Evolutionary conservation across 2,113 vertebrate genomes (phyloP).

Genomic region (Gorsachius goisagi): DNA sequence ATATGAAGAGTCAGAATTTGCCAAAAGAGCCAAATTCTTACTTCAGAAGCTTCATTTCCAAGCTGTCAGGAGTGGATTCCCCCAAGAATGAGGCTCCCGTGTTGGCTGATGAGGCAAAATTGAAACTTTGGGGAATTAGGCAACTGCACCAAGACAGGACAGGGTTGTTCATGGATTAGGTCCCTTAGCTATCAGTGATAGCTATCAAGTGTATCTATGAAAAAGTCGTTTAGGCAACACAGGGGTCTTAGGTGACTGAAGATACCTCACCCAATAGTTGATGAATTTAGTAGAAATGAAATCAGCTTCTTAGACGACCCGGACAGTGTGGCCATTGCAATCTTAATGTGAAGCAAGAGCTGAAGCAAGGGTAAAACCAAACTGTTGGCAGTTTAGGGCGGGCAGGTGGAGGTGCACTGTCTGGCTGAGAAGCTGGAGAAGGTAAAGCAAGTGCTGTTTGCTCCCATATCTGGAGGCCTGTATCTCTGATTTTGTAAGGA

Average conservation of each 20-base stretch:
- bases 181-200: not conserved
- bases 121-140: not conserved
- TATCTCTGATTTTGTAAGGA: not conserved
- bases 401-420: not conserved
- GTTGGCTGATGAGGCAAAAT: not conserved
- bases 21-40: not conserved
- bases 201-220: not conserved
- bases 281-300: not conserved
- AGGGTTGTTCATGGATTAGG: not conserved
- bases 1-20: not conserved
- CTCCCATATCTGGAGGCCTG: not conserved
- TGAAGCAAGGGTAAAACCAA: not conserved
- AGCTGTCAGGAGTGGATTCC: not conserved
- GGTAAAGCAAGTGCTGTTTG: not conserved
- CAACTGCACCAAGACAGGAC: not conserved
- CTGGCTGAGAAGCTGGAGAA: not conserved
- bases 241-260: not conserved
- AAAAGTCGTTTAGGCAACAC: not conserved
- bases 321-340: not conserved
- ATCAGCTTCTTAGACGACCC: not conserved
- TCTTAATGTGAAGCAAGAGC: not conserved
- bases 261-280: not conserved
- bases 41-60: not conserved
- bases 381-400: not conserved
- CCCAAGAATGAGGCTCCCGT: not conserved